These are phyloP conservation scores for Australoheros facetus DNA, from an alignment of 2,797 vertebrate species.

Conservation along the genomic window DNA sequence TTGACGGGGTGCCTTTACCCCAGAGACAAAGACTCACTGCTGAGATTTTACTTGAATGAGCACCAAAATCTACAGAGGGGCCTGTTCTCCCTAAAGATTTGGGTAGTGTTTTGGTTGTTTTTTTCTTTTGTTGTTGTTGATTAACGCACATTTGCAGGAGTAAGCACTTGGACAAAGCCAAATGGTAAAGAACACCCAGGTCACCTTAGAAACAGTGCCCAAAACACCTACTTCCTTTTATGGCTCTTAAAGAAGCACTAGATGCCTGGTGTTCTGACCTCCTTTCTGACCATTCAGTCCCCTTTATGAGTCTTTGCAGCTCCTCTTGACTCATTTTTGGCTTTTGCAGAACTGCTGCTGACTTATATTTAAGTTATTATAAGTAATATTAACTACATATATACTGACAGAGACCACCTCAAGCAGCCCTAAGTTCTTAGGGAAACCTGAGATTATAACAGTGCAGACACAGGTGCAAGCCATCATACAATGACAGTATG, in stretches of 20 bases:
- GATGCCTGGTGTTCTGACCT: not conserved
- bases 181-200: not conserved
- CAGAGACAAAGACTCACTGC: constrained; percentile 26
- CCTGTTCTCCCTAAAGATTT: not conserved
- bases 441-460: not conserved
- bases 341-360: not conserved
- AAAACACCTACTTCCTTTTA: not conserved
- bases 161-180: constrained; percentile 19
- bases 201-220: not conserved
- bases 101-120: not conserved
- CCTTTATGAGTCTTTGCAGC: not conserved
- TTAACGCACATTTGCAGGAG: constrained; percentile 23
- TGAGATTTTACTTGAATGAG: constrained; percentile 18
- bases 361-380: not conserved
- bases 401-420: not conserved
- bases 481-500: not conserved
- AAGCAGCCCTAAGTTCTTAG: not conserved
- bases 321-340: constrained; percentile 10
- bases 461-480: not conserved
- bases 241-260: not conserved
- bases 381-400: fast-evolving
- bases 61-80: constrained; percentile 12
- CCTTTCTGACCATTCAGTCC: not conserved
- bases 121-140: not conserved
- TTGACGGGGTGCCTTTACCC: constrained; percentile 33